Evolutionary conservation across 1,140 invertebrate genomes (phyloP), one percentile per base, ranked within the genome.

Genomic region (Aleiodes sp.): DNA sequence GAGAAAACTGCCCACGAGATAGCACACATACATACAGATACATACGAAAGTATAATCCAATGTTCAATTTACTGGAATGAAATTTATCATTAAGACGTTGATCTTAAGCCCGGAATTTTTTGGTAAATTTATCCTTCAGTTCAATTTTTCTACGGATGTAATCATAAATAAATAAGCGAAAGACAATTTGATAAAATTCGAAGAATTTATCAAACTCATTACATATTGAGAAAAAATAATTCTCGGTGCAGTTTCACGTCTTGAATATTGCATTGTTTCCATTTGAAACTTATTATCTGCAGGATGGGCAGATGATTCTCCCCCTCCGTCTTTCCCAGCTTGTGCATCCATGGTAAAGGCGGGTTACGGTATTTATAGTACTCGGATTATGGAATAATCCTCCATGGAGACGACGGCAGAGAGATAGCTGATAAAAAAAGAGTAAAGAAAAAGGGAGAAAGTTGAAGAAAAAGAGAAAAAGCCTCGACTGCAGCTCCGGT

Each of bases 311-410:
- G 77, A 78, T 73, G 77, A 78, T 72, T 67, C 69, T 52, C 65
- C 63, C n/a, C n/a, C 70, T 61, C 26, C 46, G 68, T n/a, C 26
- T 64, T 68, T 33, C 68, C 73, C 76, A 75, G 68, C 78, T 77
- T 74, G 29, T 70, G 74, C 71, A 12, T 46, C 57, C 60, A 65
- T 41, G 33, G 59, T 71, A 76, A 62, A 62, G 71, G 59, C 39
- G 64, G 73, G 72, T 69, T 70, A 70, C 74, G 78, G 78, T 83
- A 84, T 84, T 84, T 83, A 82, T 84, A 81, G 76, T 80, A 80
- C 80, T 82, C 82, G 76, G 80, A 84, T 83, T 83, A 83, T 79
- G 73, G 76, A 79, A 82, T 80, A 81, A 83, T 82, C 78, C 77
- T 75, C 70, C 33, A 68, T 60, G 68, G 52, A 76, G 70, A 76